Conservation (phyloP, 2,113 vertebrate species). For the Clarias gariepinus region DNA sequence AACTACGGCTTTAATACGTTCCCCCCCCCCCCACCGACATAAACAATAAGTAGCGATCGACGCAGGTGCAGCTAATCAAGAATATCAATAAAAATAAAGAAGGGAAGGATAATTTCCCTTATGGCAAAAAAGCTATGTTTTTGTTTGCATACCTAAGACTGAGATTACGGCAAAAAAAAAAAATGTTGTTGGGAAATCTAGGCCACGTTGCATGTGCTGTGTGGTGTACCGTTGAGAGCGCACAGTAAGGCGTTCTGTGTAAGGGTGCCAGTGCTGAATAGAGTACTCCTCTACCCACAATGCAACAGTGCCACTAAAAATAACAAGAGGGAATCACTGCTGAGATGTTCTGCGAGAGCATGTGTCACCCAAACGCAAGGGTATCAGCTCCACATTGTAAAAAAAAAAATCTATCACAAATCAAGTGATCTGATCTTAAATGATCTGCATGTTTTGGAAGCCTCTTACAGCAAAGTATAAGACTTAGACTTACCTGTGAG, state of each 20-base stretch:
- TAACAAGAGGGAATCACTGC: slow-evolving; percentile 52
- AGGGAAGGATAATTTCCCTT: slow-evolving; percentile 36
- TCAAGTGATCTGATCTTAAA: slow-evolving; percentile 29
- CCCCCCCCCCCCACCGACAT: background rate
- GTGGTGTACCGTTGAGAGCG: slow-evolving; percentile 34
- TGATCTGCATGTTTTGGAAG: slow-evolving; percentile 7
- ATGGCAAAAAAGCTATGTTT: slow-evolving; percentile 16
- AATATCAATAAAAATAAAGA: slow-evolving; percentile 30
- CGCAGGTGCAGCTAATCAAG: slow-evolving; percentile 37
- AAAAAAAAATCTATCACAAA: background rate
- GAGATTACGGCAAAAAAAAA: slow-evolving; percentile 19
- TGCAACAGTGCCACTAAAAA: slow-evolving; percentile 56
- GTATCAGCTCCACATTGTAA: slow-evolving; percentile 37
- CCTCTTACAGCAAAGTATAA: slow-evolving; percentile 20
- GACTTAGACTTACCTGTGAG: slow-evolving; percentile 46
- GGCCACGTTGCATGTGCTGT: slow-evolving; percentile 40
- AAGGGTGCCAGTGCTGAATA: slow-evolving; percentile 42
- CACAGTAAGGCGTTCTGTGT: slow-evolving; percentile 42
- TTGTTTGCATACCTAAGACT: slow-evolving; percentile 14
- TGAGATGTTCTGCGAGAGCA: slow-evolving; percentile 42
- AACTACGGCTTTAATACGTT: slow-evolving; percentile 13
- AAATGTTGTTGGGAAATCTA: slow-evolving; percentile 49
- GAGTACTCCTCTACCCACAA: slow-evolving; percentile 53
- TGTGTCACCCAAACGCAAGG: slow-evolving; percentile 49
- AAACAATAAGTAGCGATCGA: slow-evolving; percentile 34